phyloP scores from a whole-genome alignment of 2,797 vertebrate species.

The Cynodonichthys magdalenae region DNA sequence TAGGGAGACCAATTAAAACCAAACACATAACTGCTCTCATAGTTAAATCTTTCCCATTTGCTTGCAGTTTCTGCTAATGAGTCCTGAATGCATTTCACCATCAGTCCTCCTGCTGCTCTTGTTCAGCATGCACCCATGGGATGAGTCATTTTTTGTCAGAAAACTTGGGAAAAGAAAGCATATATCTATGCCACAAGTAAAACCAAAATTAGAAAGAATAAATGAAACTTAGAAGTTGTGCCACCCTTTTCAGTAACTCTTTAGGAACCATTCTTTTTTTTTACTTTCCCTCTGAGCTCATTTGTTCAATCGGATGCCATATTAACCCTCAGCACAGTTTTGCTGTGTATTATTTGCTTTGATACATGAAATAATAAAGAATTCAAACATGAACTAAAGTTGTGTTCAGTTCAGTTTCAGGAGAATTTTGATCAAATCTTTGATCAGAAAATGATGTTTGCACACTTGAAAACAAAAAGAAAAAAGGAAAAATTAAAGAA shows the following conservation, averaged over 20 bases:
- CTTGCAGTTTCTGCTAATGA: conserved; percentile 66
- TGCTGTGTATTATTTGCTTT: conserved; percentile 81
- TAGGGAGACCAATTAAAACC: conserved; percentile 38
- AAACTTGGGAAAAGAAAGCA: conserved; percentile 70
- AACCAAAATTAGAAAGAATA: conserved; percentile 9
- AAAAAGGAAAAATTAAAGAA: no score
- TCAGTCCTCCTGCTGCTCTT: conserved; percentile 62
- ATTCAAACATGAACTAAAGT: conserved; percentile 40
- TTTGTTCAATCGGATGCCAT: conserved; percentile 75
- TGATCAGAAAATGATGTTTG: no score
- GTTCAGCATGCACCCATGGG: conserved; percentile 53
- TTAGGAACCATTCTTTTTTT: conserved; percentile 38
- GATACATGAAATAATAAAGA: conserved; percentile 71
- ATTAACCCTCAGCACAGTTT: conserved; percentile 74
- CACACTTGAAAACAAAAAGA: not conserved
- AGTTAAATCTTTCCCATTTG: conserved; percentile 49
- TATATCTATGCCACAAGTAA: conserved; percentile 41
- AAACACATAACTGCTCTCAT: conserved; percentile 47
- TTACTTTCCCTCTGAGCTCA: conserved; percentile 50
- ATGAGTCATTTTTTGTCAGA: conserved; percentile 80
- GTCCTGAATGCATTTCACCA: conserved; percentile 56
- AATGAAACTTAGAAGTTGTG: conserved; percentile 48
- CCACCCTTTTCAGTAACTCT: conserved; percentile 62
- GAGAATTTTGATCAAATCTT: no score
- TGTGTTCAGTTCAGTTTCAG: conserved; percentile 19